These are phyloP conservation scores for Siniperca obscura DNA, from an alignment of 2,797 vertebrate species.

Conservation along the genomic window DNA sequence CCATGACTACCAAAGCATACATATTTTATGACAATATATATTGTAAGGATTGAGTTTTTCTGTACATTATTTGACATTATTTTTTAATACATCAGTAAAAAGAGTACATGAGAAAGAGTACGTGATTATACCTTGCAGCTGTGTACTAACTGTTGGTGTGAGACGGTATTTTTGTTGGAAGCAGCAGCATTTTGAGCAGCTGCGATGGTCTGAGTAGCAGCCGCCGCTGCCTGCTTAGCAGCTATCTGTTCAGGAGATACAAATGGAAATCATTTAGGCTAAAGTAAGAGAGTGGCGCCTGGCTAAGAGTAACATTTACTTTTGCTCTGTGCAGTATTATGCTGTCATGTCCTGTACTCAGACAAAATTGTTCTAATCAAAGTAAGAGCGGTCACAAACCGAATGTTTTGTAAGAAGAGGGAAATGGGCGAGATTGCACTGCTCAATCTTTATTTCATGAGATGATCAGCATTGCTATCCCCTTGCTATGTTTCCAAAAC, in stretches of 20 bases:
- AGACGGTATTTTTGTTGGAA: conserved; percentile 96
- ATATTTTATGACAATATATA: not conserved
- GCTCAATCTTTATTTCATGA: conserved; percentile 30
- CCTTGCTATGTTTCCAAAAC: conserved; percentile 22
- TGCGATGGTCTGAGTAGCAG: conserved; percentile 97
- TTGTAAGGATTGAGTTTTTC: not conserved
- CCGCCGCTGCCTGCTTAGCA: conserved; percentile 97
- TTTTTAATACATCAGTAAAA: not conserved
- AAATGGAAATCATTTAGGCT: conserved; percentile 56
- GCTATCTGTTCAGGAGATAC: conserved; percentile 88
- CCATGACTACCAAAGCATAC: not conserved
- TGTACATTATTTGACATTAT: not conserved
- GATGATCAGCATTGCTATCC: conserved; percentile 18
- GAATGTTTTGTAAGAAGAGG: conserved; percentile 29
- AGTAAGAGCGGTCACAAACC: conserved; percentile 40
- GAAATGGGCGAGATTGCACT: conserved; percentile 14
- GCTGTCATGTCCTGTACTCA: conserved; percentile 26
- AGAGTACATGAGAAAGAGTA: not conserved
- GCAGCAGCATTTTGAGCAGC: conserved; percentile 97
- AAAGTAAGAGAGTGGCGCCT: conserved; percentile 29
- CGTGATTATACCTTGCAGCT: conserved; percentile 93
- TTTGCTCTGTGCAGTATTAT: conserved; percentile 25
- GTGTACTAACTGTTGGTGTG: conserved; percentile 97
- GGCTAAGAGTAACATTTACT: conserved; percentile 26
- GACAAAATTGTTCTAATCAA: conserved; percentile 35